Base-by-base conservation (phyloP, 1,140 invertebrate species). In the Octopus bimaculoides region DNA sequence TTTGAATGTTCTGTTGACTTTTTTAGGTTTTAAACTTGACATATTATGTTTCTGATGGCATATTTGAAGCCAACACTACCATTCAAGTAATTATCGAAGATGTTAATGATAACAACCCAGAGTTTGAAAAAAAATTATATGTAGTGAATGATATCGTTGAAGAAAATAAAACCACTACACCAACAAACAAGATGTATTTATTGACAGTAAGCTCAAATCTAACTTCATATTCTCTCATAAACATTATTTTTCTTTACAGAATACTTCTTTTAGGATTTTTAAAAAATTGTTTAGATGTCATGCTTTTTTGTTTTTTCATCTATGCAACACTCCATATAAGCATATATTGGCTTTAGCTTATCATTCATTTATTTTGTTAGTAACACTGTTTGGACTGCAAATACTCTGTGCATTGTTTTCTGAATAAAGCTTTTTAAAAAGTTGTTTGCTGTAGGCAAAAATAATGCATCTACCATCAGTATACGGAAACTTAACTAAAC, bases 21-120 rank as follows among this genome's bases (percentile, higher is more conserved):
- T 41, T 75, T 75, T 52, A 75, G 74, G 20, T 14, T 53, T 75
- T 41, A 7, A 75, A 52, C 2, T 53, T 75, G 12, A 75, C 5
- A 7, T 75, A 75, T 17, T 52, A 14, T 75, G 74, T 75, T 6
- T 75, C 74, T 17, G 74, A 75, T 41, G 17, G 41, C 52, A 52
- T 75, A 7, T 7, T 41, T 41, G 41, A 75, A 10, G 52, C 17
- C 7, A 75, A 9, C 17, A 41, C 41, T 75, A 6, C 26, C 14
- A 75, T 75, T 9, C 20, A 75, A 41, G 52, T 41, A 9, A 14
- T 53, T 14, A 53, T 75, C 8, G 52, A 14, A 10, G 74, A 75
- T 52, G 41, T 41, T 5, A 75, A 75, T 75, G 74, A 75, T 41
- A 75, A 75, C 52, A 53, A 7, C 12, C 74, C 74, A 52, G 74